Evolutionary conservation across 2,797 vertebrate genomes (phyloP).

Genomic region (Mormyrus hasselquistii): DNA sequence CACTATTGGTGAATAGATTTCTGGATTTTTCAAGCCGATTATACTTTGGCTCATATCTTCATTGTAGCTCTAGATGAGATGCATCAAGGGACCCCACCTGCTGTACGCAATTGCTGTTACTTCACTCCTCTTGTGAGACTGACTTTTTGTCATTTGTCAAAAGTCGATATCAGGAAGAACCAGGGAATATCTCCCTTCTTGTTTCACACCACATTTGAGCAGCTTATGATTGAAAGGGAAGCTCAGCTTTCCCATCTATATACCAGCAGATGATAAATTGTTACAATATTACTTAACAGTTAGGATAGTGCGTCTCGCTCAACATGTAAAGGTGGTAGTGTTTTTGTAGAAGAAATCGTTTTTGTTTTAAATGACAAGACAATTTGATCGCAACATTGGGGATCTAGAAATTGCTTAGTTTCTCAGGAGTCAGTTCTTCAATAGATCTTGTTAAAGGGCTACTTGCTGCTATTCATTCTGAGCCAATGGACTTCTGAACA

Average conservation of each 20-base stretch:
- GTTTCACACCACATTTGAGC: not conserved
- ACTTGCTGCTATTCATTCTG: not conserved
- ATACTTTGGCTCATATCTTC: not conserved
- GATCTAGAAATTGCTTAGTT: not conserved
- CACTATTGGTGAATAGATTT: constrained; percentile 9
- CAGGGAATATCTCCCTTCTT: not conserved
- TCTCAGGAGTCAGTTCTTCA: not conserved
- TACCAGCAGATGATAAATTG: not conserved
- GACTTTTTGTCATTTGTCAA: not conserved
- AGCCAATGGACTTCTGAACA: not conserved
- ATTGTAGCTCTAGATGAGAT: not conserved
- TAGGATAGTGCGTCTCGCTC: not conserved
- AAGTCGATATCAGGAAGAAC: not conserved
- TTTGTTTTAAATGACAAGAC: not conserved
- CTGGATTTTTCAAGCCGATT: not conserved
- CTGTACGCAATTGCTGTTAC: not conserved
- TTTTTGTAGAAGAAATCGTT: not conserved
- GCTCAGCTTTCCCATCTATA: not conserved
- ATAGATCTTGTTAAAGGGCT: not conserved
- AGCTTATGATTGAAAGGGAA: not conserved
- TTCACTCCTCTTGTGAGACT: not conserved
- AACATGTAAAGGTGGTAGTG: not conserved
- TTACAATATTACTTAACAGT: not conserved
- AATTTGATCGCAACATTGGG: not conserved
- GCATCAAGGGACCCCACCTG: not conserved